Evolutionary conservation across 2,888 invertebrate species (phyloP).

Genomic region (Salpingus planirostris): DNA sequence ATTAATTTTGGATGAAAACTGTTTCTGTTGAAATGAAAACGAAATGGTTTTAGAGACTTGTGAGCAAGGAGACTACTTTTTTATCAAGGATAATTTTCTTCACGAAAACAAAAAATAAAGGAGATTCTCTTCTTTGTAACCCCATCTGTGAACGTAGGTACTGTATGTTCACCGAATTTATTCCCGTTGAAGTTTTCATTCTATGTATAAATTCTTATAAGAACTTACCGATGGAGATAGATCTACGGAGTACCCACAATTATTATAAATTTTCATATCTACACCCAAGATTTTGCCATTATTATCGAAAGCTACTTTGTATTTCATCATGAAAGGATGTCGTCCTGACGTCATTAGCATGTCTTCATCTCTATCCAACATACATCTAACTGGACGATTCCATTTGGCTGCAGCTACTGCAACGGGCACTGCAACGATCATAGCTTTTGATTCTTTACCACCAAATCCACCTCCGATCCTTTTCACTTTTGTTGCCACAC

Average conservation of each 20-base stretch:
- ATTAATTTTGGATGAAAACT: too few relatives aligned
- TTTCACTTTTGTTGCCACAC: conserved; percentile 69
- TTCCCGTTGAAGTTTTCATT: too few relatives aligned
- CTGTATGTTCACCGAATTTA: too few relatives aligned
- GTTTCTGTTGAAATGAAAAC: too few relatives aligned
- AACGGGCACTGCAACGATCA: conserved; percentile 60
- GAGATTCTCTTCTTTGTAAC: too few relatives aligned
- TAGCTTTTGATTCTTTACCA: conserved; percentile 79
- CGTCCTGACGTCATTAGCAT: conserved; percentile 83
- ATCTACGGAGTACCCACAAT: conserved; percentile 77
- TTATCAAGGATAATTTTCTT: too few relatives aligned
- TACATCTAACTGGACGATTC: conserved; percentile 63
- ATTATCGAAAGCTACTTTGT: conserved; percentile 71
- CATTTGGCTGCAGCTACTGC: conserved; percentile 75
- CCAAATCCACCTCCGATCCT: conserved; percentile 94
- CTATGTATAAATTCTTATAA: too few relatives aligned
- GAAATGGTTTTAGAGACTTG: too few relatives aligned
- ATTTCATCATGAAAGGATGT: conserved; percentile 81
- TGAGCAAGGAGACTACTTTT: too few relatives aligned
- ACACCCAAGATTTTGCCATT: conserved; percentile 68
- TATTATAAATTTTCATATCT: conserved; percentile 65
- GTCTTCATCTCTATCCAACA: conserved; percentile 91
- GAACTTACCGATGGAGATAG: conserved; percentile 63
- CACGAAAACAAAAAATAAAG: too few relatives aligned
- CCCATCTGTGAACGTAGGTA: too few relatives aligned